Conservation (phyloP, 2,888 invertebrate genomes). For the Anarsia innoxiella region DNA sequence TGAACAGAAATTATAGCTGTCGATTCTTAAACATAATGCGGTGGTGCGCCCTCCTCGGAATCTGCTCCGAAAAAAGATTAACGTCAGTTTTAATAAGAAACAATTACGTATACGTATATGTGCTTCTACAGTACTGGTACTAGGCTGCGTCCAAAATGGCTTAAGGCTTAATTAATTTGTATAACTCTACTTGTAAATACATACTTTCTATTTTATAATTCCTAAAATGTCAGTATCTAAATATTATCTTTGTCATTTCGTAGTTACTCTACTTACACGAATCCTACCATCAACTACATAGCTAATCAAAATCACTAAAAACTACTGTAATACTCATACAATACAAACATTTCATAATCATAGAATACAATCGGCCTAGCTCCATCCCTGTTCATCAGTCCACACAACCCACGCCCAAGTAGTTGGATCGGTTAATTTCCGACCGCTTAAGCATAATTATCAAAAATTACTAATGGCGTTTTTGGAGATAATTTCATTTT, state of each 20-base stretch:
- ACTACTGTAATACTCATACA: too few relatives aligned
- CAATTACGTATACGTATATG: conserved; percentile 69
- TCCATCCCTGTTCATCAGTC: conserved; percentile 6
- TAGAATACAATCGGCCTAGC: neutral
- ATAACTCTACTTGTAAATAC: too few relatives aligned
- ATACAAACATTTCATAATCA: too few relatives aligned
- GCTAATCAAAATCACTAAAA: too few relatives aligned
- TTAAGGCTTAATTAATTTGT: too few relatives aligned
- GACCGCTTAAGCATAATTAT: conserved; percentile 66
- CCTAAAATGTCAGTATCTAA: too few relatives aligned
- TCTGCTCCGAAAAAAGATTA: conserved; percentile 72
- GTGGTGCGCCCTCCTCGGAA: conserved; percentile 62
- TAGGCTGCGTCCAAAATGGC: too few relatives aligned
- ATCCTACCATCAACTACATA: too few relatives aligned
- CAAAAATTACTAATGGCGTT: conserved; percentile 68
- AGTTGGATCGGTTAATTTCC: conserved; percentile 57
- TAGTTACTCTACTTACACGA: too few relatives aligned
- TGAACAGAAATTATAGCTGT: conserved; percentile 76
- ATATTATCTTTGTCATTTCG: too few relatives aligned
- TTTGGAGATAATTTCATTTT: conserved; percentile 53
- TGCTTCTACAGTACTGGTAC: conserved; percentile 27
- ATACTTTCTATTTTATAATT: too few relatives aligned
- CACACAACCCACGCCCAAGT: conserved; percentile 68
- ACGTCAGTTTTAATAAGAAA: conserved; percentile 74
- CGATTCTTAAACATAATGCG: conserved; percentile 73